Conservation (phyloP, 2,113 vertebrate species). For the Trinectes maculatus region DNA sequence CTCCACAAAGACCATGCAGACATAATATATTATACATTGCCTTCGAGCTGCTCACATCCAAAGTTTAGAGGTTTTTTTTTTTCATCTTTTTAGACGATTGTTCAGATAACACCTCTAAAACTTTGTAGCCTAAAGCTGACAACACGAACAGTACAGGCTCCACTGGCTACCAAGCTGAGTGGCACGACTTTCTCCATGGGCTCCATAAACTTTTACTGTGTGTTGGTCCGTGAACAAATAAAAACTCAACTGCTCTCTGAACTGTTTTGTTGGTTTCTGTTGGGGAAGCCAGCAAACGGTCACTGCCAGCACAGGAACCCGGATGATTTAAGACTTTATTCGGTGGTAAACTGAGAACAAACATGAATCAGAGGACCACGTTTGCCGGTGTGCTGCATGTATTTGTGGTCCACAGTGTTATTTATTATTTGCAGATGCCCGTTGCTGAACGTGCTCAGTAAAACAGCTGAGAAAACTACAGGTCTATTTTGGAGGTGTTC, state of each 20-base stretch:
- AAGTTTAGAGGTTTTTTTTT: not conserved
- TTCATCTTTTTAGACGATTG: not conserved
- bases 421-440: conserved; percentile 15
- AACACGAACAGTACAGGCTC: conserved; percentile 1
- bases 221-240: conserved; percentile 31
- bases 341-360: conserved; percentile 11
- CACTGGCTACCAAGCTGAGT: conserved; percentile 9
- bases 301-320: conserved; percentile 8
- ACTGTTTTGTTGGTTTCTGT: conserved; percentile 6
- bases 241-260: conserved; percentile 12
- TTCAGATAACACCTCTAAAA: not conserved
- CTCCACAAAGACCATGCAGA: not conserved
- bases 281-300: conserved; percentile 5
- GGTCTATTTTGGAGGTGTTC: not conserved
- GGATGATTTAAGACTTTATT: conserved; percentile 13
- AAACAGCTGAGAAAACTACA: not conserved
- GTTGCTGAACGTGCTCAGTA: conserved; percentile 6
- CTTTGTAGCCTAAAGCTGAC: conserved; percentile 4
- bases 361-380: not conserved
- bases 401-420: conserved; percentile 10
- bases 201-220: conserved; percentile 37
- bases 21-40: not conserved
- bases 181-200: conserved; percentile 2
- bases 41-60: not conserved
- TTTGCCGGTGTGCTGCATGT: not conserved